Evolutionary conservation across 2,888 invertebrate genomes (phyloP).

Genomic region (Cremastinae sp.): DNA sequence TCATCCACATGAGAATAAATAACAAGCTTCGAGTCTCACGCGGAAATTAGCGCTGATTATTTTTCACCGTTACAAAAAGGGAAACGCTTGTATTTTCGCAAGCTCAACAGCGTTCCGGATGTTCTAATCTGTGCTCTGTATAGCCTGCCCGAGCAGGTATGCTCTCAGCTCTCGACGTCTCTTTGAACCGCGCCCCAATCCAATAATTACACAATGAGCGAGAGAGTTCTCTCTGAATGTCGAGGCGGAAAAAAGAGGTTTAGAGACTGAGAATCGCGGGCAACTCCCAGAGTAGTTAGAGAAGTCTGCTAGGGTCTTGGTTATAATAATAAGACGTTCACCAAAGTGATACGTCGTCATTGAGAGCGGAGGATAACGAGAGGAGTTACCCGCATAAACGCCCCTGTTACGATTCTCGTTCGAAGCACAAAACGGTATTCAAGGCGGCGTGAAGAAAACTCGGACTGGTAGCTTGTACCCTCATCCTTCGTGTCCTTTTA

Average conservation of each 20-base stretch:
- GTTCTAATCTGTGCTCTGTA: too few species aligned
- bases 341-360: constrained; percentile 37
- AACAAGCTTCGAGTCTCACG: too few species aligned
- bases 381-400: constrained; percentile 55
- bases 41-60: too few species aligned
- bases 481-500: constrained; percentile 12
- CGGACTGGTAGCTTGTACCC: constrained; percentile 27
- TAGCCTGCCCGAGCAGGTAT: too few species aligned
- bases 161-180: too few species aligned
- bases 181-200: constrained; percentile 14
- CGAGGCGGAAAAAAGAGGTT: background rate
- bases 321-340: constrained; percentile 33
- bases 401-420: constrained; percentile 32
- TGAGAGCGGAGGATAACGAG: constrained; percentile 27
- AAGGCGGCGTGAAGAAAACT: constrained; percentile 4
- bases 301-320: constrained; percentile 62
- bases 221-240: background rate
- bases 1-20: too few species aligned
- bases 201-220: constrained; percentile 15
- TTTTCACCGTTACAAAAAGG: too few species aligned
- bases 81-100: too few species aligned
- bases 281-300: constrained; percentile 64
- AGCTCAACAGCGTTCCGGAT: too few species aligned
- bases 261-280: background rate
- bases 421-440: constrained; percentile 35